These are phyloP conservation scores for Gasteruption jaculator DNA, from an alignment of 2,888 invertebrate species.

Conservation along the genomic window DNA sequence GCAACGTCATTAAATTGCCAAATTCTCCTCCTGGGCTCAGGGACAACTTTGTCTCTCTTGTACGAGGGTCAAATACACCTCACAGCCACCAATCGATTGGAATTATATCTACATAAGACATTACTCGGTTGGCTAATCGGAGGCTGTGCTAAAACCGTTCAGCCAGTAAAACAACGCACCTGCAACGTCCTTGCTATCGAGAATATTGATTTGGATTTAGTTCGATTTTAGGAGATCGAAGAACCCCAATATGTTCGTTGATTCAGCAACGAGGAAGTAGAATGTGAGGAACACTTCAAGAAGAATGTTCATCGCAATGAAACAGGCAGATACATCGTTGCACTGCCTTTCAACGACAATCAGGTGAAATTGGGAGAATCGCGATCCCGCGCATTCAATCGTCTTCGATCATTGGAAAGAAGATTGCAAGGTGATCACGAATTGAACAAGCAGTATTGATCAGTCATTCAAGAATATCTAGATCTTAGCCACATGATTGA, in stretches of 20 bases:
- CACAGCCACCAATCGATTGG: background rate
- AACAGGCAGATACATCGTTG: slow-evolving; percentile 16
- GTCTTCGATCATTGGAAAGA: slow-evolving; percentile 3
- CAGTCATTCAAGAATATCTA: slow-evolving; percentile 12
- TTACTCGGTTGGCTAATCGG: slow-evolving; percentile 21
- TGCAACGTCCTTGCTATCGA: slow-evolving; percentile 6
- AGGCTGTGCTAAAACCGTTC: slow-evolving; percentile 3
- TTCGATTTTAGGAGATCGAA: slow-evolving; percentile 18
- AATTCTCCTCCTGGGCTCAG: slow-evolving; percentile 21
- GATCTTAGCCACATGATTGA: slow-evolving; percentile 5
- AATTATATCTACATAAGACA: slow-evolving; percentile 21
- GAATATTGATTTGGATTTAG: no score
- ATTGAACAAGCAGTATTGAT: slow-evolving; percentile 6
- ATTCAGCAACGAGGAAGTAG: background rate
- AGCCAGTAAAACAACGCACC: no score
- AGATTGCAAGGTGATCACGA: background rate
- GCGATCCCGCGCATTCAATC: background rate
- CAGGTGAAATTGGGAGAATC: slow-evolving; percentile 12
- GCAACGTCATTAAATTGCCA: slow-evolving; percentile 15
- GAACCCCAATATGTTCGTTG: background rate
- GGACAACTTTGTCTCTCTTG: slow-evolving; percentile 13
- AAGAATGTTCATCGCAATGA: background rate
- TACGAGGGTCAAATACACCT: slow-evolving; percentile 19
- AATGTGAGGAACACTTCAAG: slow-evolving; percentile 19
- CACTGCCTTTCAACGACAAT: slow-evolving; percentile 17